Base-by-base conservation (phyloP, 2,888 invertebrate genomes). In the Diachrysia chrysitis region DNA sequence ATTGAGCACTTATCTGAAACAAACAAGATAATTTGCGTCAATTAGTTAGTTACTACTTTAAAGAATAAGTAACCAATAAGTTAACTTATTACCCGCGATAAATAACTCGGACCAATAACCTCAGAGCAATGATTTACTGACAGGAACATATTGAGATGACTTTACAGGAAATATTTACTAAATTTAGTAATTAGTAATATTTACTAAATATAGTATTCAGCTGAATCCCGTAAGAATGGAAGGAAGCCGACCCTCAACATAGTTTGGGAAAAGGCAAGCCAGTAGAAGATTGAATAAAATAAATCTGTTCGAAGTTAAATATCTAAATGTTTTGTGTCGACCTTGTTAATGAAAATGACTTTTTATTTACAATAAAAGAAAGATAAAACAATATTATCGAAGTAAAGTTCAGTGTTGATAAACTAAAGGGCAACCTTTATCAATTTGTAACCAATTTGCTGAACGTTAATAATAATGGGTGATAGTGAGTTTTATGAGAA, bases 1-100 rank as follows among this genome's bases (percentile, higher is more conserved):
- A 91, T 79, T 35, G 90, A 89, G 78, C 94, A 95, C 86, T 91
- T 91, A 88, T 93, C 95, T 95, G 95, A 79, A 94, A 94, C 90
- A 92, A 93, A 90, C 81, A 89, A 84, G 81, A 71, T 17, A 82
- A 85, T 84, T 81, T 71, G 79, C 75, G 77, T 84, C 68, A 84
- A 56, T 74, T 53, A 63, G 53, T 42, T 58, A 78, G 73, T 78
- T 66, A 67, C 21, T 19, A 58, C 9, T 37, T 48, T 29, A 58
- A 63, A 73, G 9, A 78, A 60, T 77, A 63, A 63, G 58, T 67
- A 73, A 42, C n/a, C n/a, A 42, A 19, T 51, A 51, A 51, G 12
- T 21, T 35, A 61, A 74, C 17, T 61, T 53, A 60, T 63, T 73
- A 59, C 0, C 62, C 62, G 71, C 66, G 65, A 63, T 69, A 63